A percentile compares a stretch with the other conserved stretches of the same genome.
Evolutionary conservation across 2,797 vertebrate species (phyloP).

Genomic region (Anguilla pacifica): DNA sequence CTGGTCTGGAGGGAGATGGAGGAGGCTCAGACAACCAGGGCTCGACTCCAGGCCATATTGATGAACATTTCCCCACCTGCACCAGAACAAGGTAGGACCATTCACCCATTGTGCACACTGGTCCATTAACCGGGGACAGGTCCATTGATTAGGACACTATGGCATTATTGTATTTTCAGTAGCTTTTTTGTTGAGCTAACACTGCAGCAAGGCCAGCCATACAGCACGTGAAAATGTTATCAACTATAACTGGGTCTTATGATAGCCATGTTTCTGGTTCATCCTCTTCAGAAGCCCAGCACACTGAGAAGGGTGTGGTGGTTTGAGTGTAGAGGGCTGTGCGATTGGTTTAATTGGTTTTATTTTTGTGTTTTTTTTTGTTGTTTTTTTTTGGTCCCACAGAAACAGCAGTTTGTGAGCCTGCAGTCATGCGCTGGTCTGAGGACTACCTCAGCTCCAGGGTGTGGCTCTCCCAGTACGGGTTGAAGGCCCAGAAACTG

Average conservation of each 20-base stretch:
- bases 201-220: neutral
- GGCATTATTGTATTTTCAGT: neutral
- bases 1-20: slow-evolving; percentile 75
- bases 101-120: neutral
- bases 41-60: slow-evolving; percentile 65
- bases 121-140: neutral
- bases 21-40: slow-evolving; percentile 66
- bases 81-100: slow-evolving; percentile 11
- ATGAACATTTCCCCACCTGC: slow-evolving; percentile 37
- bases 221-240: neutral
- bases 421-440: neutral
- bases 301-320: neutral
- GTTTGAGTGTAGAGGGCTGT: neutral
- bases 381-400: neutral
- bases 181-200: neutral
- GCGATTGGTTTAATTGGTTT: neutral
- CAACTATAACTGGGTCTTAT: neutral
- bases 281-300: neutral
- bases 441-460: slow-evolving; percentile 67
- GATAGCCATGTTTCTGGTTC: neutral
- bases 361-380: neutral
- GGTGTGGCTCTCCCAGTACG: slow-evolving; percentile 72
- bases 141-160: neutral
- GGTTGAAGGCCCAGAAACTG: slow-evolving; percentile 74
- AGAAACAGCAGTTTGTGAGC: slow-evolving; percentile 27